Evolutionary conservation across 2,113 vertebrate genomes (phyloP).

Genomic region (Bubo blakistoni): DNA sequence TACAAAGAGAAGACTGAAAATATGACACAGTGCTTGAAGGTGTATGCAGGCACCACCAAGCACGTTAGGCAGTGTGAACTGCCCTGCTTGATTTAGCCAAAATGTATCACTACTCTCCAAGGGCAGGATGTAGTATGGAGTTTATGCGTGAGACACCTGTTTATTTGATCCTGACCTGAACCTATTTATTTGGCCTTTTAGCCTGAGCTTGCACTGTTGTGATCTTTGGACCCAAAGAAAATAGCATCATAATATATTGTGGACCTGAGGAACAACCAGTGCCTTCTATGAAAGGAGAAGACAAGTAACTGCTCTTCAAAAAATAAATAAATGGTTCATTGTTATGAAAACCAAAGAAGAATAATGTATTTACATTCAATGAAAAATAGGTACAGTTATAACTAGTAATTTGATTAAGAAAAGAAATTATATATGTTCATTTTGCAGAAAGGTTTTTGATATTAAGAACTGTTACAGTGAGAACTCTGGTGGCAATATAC

Average conservation of each 20-base stretch:
- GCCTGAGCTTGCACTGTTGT: not conserved
- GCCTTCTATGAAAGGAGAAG: not conserved
- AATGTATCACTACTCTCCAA: not conserved
- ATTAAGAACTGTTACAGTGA: not conserved
- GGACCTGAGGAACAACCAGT: not conserved
- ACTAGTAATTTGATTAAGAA: not conserved
- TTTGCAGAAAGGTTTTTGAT: not conserved
- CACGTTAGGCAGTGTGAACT: not conserved
- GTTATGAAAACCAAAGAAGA: not conserved
- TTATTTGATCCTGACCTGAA: not conserved
- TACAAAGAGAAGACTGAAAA: not conserved
- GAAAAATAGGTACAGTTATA: not conserved
- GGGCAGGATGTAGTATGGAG: not conserved
- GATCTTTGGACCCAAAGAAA: not conserved
- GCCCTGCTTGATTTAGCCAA: not conserved
- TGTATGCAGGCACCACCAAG: not conserved
- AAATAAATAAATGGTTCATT: not conserved
- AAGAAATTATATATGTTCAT: not conserved
- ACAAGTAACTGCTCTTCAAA: not conserved
- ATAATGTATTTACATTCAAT: not conserved
- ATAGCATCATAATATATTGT: not conserved
- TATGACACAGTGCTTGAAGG: not conserved
- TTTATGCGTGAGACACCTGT: not conserved
- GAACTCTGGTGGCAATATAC: not conserved
- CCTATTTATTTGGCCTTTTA: not conserved